These are phyloP conservation scores for Sebastolobus alascanus DNA, from an alignment of 2,797 vertebrate genomes.

Conservation along the genomic window DNA sequence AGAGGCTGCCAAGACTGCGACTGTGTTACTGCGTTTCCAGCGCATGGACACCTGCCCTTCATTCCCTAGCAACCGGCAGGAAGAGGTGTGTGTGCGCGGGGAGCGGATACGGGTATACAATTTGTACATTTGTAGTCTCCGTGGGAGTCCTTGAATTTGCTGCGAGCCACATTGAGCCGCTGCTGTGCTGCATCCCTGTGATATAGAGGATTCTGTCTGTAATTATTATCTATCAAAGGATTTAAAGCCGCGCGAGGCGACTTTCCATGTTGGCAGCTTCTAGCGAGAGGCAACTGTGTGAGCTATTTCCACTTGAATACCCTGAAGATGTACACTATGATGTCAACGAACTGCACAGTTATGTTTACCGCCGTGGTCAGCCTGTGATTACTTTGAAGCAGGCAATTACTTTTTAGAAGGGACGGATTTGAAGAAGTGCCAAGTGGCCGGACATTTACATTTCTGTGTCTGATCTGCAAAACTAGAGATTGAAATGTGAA, in stretches of 20 bases:
- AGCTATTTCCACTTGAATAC: constrained; percentile 33
- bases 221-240: constrained; percentile 66
- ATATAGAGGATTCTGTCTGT: constrained; percentile 48
- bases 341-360: constrained; percentile 12
- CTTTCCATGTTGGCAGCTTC: constrained; percentile 52
- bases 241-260: constrained; percentile 49
- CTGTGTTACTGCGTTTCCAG: constrained; percentile 12
- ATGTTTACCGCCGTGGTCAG: constrained; percentile 12
- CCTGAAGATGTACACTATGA: constrained; percentile 28
- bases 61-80: constrained; percentile 29
- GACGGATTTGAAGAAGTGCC: too few species aligned
- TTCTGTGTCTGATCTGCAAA: too few species aligned
- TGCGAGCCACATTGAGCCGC: constrained; percentile 44
- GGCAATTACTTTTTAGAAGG: too few species aligned
- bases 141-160: constrained; percentile 52
- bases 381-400: constrained; percentile 2
- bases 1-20: constrained; percentile 27
- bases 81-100: neutral
- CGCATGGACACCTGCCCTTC: constrained; percentile 53
- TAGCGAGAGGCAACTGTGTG: constrained; percentile 5
- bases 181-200: constrained; percentile 48
- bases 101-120: constrained; percentile 14
- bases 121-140: constrained; percentile 47
- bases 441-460: too few species aligned
- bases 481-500: too few species aligned